Evolutionary conservation across 1,140 invertebrate species (phyloP).

Genomic region (Mercenaria mercenaria): DNA sequence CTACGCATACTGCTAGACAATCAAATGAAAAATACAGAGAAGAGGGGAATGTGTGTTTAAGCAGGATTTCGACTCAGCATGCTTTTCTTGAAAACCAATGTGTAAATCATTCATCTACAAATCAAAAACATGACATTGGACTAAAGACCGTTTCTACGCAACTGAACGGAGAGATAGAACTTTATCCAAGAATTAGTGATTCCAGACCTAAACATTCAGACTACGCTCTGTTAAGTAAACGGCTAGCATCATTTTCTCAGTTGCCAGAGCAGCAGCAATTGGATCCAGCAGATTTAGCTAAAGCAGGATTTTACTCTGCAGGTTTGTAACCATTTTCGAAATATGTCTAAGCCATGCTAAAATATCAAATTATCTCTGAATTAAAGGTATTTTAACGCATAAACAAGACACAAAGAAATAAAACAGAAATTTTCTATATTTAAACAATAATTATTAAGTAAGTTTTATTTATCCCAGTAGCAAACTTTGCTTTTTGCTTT

Average conservation of each 20-base stretch:
- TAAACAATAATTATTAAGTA: too few relatives aligned
- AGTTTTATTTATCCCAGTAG: background rate
- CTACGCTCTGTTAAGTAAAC: background rate
- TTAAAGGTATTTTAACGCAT: background rate
- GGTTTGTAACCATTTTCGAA: background rate
- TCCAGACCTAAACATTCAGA: background rate
- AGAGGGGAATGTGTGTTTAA: too few relatives aligned
- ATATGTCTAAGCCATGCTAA: background rate
- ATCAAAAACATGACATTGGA: background rate
- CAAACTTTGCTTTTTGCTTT: background rate
- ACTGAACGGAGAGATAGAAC: background rate
- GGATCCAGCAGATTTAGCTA: background rate
- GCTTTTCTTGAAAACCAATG: background rate
- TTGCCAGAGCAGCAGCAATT: background rate
- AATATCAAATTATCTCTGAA: background rate
- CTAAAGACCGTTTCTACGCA: background rate
- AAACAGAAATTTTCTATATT: background rate
- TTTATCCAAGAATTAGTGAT: background rate
- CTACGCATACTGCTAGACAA: background rate
- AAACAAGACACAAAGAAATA: background rate
- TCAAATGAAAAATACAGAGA: too few relatives aligned
- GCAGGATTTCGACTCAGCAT: background rate
- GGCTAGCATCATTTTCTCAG: background rate
- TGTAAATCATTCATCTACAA: background rate
- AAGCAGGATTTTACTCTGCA: conserved; percentile 14